These are phyloP conservation scores for Isaurus tuberculatus DNA, from an alignment of 92 coral and sea anemone species.

Conservation along the genomic window DNA sequence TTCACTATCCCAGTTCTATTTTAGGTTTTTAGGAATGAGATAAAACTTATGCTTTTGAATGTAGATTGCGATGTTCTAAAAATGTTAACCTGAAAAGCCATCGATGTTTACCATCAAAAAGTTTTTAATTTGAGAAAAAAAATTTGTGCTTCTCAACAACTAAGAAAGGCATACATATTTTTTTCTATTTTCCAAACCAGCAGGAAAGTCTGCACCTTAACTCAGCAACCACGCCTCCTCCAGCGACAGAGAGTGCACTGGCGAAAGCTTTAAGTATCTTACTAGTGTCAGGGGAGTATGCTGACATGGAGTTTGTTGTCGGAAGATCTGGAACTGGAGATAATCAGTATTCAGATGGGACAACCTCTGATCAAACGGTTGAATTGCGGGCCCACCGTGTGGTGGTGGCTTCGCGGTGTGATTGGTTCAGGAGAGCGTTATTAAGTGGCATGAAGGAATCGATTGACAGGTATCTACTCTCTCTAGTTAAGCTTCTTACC, in stretches of 20 bases:
- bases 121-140: no score
- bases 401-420: slow-evolving; percentile 93
- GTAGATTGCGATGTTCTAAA: no score
- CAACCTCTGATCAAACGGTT: slow-evolving; percentile 7
- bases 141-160: not conserved
- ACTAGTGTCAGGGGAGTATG: slow-evolving; percentile 74
- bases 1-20: no score
- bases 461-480: slow-evolving; percentile 73
- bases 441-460: slow-evolving; percentile 97
- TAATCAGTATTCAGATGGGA: slow-evolving; percentile 37
- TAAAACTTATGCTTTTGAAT: no score
- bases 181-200: not conserved
- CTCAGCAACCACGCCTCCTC: slow-evolving; percentile 57
- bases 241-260: slow-evolving; percentile 64
- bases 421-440: slow-evolving; percentile 93
- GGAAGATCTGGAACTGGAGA: slow-evolving; percentile 38
- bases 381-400: slow-evolving; percentile 88
- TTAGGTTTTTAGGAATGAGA: no score
- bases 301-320: slow-evolving; percentile 85
- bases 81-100: no score
- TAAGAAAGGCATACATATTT: no score
- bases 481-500: not conserved
- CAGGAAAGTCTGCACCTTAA: slow-evolving; percentile 29
- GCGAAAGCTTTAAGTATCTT: slow-evolving; percentile 73
- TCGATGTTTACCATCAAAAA: no score